Base-by-base conservation (phyloP, 2,113 vertebrate species). In the Myodes glareolus region DNA sequence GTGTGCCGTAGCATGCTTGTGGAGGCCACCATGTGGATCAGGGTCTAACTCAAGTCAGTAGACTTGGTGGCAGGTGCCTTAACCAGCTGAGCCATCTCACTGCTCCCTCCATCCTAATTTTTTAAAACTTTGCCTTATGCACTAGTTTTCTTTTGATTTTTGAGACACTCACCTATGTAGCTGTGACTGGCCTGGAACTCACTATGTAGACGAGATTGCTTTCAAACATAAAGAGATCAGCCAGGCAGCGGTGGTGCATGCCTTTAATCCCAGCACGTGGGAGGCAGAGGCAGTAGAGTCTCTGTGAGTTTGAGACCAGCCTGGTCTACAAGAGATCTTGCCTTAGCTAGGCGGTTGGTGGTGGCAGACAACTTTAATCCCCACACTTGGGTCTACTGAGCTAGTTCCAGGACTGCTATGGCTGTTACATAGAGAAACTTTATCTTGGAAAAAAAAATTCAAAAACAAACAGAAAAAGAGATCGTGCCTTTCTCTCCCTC, bases 121-220 rank as follows among this genome's bases (percentile, higher is more conserved):
- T 55, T 94, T 95, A 36, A 50, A 94, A 85, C 50, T 76, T 42
- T 75, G 50, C 68, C 58, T 85, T 93, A 88, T 8, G 58, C 36
- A 29, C n/a, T 19, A 16, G 47, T 73, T 70, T 67, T 39, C 29
- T 85, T 58, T 65, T 39, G 8, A 36, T 52, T 94, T 95, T 94
- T 68, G 63, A 55, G 93, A 87, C 31, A 4, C 33, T 19, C 10
- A 70, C 45, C 45, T n/a, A 58, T 81, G 52, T 81, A 36, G 16
- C 31, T 27, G 31, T 77, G 76, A 7, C 47, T 55, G 33, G 47
- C 77, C 1, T 16, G 9, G 33, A 80, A 58, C 21, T n/a, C 52
- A 58, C 11, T 81, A 25, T 58, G 5, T 58, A 63, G 23, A 84
- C 13, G 55, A 63, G 58, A n/a, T 42, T 84, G 25, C 19, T 58